Conservation (phyloP, 2,113 vertebrate species). For the Benitochromis conjunctus region DNA sequence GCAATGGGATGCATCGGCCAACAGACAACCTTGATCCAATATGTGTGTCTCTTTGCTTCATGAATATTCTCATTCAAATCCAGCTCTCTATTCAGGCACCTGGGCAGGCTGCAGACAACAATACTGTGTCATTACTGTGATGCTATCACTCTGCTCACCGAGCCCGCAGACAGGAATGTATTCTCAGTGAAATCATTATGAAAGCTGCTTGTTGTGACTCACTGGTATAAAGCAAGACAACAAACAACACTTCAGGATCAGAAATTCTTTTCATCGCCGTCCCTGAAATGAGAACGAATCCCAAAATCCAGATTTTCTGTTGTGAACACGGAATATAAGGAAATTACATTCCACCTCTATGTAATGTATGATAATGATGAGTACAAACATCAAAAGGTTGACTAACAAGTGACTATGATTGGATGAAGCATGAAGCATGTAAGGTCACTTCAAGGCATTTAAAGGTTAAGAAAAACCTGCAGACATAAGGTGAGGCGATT, state of each 20-base stretch:
- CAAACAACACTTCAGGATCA: not conserved
- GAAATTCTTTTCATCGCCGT: not conserved
- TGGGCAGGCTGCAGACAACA: slow-evolving; percentile 30
- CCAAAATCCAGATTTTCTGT: slow-evolving; percentile 14
- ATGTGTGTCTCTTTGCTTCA: slow-evolving; percentile 8
- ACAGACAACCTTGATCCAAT: slow-evolving; percentile 19
- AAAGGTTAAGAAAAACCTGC: not conserved
- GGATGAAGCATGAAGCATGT: not conserved
- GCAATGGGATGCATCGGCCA: not conserved
- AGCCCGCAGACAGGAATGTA: not conserved
- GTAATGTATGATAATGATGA: not conserved
- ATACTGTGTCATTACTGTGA: slow-evolving; percentile 10
- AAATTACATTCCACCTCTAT: not conserved
- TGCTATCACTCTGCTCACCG: slow-evolving; percentile 8
- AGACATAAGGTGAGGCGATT: not conserved
- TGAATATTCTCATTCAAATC: slow-evolving; percentile 56
- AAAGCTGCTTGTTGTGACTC: not conserved
- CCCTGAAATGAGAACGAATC: slow-evolving; percentile 1
- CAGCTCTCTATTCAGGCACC: slow-evolving; percentile 28
- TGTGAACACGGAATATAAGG: not conserved
- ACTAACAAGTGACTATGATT: not conserved
- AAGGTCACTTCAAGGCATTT: not conserved
- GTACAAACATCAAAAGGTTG: too few relatives aligned
- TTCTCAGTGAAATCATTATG: not conserved
- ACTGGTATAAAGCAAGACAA: not conserved